Percentiles rank a stretch among this genome's conserved stretches.
These are phyloP conservation scores for Karalla daura DNA, from an alignment of 2,797 vertebrate genomes.

Conservation along the genomic window DNA sequence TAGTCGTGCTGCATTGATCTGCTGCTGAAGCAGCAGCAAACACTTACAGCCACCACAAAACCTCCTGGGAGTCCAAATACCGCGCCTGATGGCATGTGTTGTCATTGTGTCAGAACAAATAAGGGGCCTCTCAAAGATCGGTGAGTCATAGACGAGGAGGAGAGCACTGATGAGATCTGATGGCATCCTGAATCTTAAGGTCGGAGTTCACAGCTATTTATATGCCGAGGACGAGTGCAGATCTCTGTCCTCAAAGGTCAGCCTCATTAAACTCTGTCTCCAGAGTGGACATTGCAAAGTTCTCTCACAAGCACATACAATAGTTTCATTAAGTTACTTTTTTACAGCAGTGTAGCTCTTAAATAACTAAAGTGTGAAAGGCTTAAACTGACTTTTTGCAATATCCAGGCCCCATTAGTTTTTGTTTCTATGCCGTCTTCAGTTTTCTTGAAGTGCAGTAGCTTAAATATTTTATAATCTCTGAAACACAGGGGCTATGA, in stretches of 20 bases:
- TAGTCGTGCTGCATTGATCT: conserved; percentile 56
- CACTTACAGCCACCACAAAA: conserved; percentile 63
- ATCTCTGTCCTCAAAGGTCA: conserved; percentile 73
- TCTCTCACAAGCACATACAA: conserved; percentile 10
- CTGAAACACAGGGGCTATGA: too few relatives aligned
- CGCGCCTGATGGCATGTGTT: conserved; percentile 52
- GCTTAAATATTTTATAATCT: too few relatives aligned
- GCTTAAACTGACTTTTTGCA: not conserved
- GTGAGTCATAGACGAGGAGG: conserved; percentile 63
- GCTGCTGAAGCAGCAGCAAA: conserved; percentile 51
- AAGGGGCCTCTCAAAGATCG: conserved; percentile 38
- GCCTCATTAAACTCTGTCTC: conserved; percentile 69
- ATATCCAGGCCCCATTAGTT: not conserved
- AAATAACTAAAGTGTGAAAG: not conserved
- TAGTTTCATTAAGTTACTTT: conserved; percentile 18
- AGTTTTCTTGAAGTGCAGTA: too few relatives aligned
- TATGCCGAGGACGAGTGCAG: conserved; percentile 53
- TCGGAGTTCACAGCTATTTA: conserved; percentile 69
- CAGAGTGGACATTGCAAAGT: conserved; percentile 31
- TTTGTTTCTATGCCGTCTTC: not conserved
- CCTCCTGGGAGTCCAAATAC: conserved; percentile 58
- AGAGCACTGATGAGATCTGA: conserved; percentile 51
- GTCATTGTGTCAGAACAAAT: conserved; percentile 67
- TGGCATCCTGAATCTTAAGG: conserved; percentile 57
- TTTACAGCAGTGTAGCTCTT: not conserved